These are phyloP conservation scores for Chironomus tepperi DNA, from an alignment of 1,140 invertebrate genomes.

Conservation along the genomic window DNA sequence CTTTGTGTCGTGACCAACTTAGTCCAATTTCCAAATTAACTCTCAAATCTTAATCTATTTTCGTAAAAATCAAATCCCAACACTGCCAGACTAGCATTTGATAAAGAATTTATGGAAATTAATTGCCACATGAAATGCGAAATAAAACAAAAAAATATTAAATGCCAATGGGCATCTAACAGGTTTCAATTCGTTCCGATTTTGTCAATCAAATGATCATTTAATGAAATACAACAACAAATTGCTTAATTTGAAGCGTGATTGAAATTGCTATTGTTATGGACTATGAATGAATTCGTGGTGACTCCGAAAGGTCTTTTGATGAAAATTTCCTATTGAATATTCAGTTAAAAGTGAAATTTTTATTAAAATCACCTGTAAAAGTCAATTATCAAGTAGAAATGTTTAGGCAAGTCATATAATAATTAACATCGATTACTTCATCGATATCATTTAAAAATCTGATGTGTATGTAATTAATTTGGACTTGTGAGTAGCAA, in stretches of 20 bases:
- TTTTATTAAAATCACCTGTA: background rate
- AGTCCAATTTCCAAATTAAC: no score
- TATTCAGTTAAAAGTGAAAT: background rate
- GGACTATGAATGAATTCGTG: no score
- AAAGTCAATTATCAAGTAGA: background rate
- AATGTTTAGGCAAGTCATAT: background rate
- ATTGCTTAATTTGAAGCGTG: background rate
- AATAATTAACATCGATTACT: background rate
- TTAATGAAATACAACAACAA: no score
- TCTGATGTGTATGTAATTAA: background rate
- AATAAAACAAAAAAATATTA: background rate
- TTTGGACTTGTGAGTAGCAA: background rate
- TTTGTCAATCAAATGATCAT: background rate
- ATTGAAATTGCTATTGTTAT: background rate
- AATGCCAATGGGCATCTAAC: background rate
- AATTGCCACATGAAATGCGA: no score
- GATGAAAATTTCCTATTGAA: no score
- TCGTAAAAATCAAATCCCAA: no score
- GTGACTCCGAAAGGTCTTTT: no score
- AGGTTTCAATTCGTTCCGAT: conserved; percentile 1
- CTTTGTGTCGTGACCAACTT: no score
- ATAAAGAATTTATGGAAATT: no score
- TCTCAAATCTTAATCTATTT: no score
- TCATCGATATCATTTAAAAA: background rate
- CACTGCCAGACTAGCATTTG: no score